A percentile compares a stretch with the other conserved stretches of the same genome.
Evolutionary conservation across 2,113 vertebrate genomes (phyloP).

Genomic region (Onychostoma macrolepis): DNA sequence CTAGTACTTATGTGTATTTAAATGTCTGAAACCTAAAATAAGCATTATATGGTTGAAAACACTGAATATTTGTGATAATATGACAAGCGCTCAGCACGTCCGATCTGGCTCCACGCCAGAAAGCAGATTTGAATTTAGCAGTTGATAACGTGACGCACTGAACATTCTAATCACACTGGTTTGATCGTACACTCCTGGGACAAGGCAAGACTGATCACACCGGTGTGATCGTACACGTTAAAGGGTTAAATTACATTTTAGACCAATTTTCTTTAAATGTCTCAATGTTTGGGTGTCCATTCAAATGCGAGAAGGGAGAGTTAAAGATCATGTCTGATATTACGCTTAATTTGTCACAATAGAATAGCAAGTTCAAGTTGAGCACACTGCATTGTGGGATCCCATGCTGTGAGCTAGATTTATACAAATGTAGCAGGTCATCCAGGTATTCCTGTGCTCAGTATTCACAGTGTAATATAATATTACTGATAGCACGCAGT

Average conservation of each 20-base stretch:
- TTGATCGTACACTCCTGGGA: too few species aligned
- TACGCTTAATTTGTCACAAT: neutral
- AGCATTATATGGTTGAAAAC: too few species aligned
- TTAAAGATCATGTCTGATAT: neutral
- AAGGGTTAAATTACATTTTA: neutral
- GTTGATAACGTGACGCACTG: too few species aligned
- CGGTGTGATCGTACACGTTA: too few species aligned
- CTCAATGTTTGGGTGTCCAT: neutral
- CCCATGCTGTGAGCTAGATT: neutral
- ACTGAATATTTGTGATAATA: too few species aligned
- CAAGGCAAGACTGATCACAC: too few species aligned
- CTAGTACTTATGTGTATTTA: too few species aligned
- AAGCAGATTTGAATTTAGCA: too few species aligned
- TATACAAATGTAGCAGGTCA: conserved; percentile 11
- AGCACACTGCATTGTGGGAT: conserved; percentile 6
- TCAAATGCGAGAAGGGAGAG: neutral
- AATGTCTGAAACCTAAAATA: too few species aligned
- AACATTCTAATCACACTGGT: too few species aligned
- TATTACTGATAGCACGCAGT: conserved; percentile 8
- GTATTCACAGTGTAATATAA: conserved; percentile 28
- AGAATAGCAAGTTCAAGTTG: neutral
- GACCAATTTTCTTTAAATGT: neutral
- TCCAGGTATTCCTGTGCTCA: conserved; percentile 13
- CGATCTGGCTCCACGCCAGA: too few species aligned
- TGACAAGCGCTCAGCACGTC: too few species aligned